phyloP scores from a whole-genome alignment of 2,888 invertebrate genomes.

The Eilema sororculum region DNA sequence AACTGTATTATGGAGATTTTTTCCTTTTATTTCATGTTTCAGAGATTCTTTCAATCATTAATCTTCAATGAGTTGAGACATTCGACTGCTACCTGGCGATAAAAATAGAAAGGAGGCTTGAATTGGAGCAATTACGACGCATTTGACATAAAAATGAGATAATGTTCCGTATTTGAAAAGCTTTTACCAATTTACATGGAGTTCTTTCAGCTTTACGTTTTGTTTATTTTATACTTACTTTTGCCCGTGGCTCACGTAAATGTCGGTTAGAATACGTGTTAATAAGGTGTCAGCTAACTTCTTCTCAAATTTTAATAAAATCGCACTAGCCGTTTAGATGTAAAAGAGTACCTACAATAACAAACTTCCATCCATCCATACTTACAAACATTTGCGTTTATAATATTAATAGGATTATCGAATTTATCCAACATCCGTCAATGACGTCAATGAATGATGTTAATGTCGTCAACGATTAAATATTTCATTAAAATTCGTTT shows the following conservation, averaged over 20 bases:
- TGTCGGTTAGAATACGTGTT: no score
- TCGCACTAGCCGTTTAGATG: no score
- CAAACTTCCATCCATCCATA: no score
- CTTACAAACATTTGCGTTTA: no score
- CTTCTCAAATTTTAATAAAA: no score
- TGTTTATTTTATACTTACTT: background rate
- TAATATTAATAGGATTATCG: no score
- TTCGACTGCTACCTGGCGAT: background rate
- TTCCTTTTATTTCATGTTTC: background rate
- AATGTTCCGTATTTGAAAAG: background rate
- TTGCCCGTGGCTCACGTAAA: no score
- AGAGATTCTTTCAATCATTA: background rate
- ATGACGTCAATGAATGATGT: background rate
- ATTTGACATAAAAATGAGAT: background rate
- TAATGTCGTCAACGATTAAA: no score
- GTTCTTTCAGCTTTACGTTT: background rate
- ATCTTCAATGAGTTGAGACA: background rate
- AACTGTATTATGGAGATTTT: conserved; percentile 1
- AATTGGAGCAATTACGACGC: conserved; percentile 1
- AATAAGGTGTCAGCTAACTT: no score
- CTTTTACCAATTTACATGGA: background rate
- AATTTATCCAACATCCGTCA: background rate
- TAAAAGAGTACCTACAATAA: no score
- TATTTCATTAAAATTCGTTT: no score
- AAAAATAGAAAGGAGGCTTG: background rate